Evolutionary conservation across 2,888 invertebrate species (phyloP).

Genomic region (Idaea biselata): DNA sequence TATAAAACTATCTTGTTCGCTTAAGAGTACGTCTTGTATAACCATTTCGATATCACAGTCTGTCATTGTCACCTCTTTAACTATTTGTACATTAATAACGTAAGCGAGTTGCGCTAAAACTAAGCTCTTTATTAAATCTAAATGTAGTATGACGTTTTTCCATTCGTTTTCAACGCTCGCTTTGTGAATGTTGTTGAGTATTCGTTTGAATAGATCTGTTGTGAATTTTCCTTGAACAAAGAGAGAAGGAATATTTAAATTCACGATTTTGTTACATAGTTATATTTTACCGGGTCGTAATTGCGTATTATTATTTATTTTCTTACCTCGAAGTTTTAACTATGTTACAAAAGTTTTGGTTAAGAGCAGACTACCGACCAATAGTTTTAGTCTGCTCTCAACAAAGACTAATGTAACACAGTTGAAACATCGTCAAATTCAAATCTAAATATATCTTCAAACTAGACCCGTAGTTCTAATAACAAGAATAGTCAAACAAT

Average conservation of each 20-base stretch:
- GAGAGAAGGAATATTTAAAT: constrained; percentile 4
- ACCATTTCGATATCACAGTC: constrained; percentile 66
- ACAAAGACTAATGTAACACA: too few species aligned
- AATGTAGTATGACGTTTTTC: constrained; percentile 58
- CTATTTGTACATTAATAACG: constrained; percentile 73
- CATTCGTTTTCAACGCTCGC: constrained; percentile 59
- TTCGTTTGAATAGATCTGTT: constrained; percentile 55
- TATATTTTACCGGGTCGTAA: too few species aligned
- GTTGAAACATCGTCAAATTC: too few species aligned
- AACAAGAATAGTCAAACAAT: too few species aligned
- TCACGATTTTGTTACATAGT: too few species aligned
- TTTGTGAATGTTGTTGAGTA: constrained; percentile 62
- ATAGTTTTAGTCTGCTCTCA: too few species aligned
- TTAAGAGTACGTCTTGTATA: constrained; percentile 63
- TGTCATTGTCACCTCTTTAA: constrained; percentile 54
- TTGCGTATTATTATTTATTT: too few species aligned
- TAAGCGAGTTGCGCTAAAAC: constrained; percentile 64
- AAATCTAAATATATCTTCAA: too few species aligned
- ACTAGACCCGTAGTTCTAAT: too few species aligned
- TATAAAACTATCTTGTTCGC: constrained; percentile 55
- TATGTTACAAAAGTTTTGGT: too few species aligned
- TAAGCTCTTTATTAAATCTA: constrained; percentile 63
- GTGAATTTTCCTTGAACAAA: constrained; percentile 67
- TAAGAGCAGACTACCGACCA: too few species aligned
- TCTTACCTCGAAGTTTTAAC: too few species aligned